Base-by-base conservation (phyloP, 2,113 vertebrate species). In the Macquaria australasica region DNA sequence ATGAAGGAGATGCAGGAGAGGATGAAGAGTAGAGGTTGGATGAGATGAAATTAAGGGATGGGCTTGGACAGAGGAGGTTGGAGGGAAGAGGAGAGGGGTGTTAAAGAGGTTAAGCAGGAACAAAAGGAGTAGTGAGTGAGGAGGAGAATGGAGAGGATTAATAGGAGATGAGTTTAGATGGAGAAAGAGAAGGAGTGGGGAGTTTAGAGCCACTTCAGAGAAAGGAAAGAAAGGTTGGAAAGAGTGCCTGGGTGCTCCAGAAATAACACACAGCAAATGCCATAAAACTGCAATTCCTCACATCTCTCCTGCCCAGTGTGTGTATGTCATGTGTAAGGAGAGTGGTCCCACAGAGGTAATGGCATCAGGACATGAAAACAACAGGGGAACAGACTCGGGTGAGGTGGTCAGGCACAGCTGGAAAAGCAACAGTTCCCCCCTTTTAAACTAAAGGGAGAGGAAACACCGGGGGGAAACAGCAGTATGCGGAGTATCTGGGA, bases 391-490 rank as follows among this genome's bases (percentile, higher is more conserved):
- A 62, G 86, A 77, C 72, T 50, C 50, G 10, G 59, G 83, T 87
- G 77, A 80, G 77, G 74, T 77, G 82, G 87, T 91, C 79, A 80
- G 72, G 86, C 79, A 25, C 96, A 97, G 96, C 96, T 97, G 95
- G 92, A 94, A 96, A 90, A 97, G 96, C 95, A 97, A 90, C 91
- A 88, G 73, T 55, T 59, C 59, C 77, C 75, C 37, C 45, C 21
- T 87, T 73, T 92, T 82, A 88, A 82, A 79, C 50, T 41, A 41
- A 83, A 86, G 67, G 72, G 81, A 90, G 77, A 75, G 83, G 82
- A 92, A 91, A 86, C 74, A 77, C 74, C 60, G 53, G 74, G 71
- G 76, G 76, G 63, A 66, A 79, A 72, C 62, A 25, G 73, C 1
- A 43, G 77, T 53, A 59, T 81, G 82, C 8, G 0, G 76, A 77